Conservation (phyloP, 2,888 invertebrate genomes). For the Eupeodes latifasciatus region DNA sequence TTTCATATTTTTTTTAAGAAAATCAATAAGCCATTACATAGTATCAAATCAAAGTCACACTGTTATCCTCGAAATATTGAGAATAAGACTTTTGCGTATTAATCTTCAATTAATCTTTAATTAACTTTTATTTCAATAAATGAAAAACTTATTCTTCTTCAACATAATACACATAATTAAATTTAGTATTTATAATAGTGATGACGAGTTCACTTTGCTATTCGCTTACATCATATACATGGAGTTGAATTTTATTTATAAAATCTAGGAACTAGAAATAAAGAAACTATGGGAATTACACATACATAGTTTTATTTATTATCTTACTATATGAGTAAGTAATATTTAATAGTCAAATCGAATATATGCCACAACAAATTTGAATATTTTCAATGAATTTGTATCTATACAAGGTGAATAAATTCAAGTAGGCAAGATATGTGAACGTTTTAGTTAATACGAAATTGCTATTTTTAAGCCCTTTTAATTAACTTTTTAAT, state of each 20-base stretch:
- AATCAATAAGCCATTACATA: no score
- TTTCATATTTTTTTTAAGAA: no score
- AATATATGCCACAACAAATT: not conserved
- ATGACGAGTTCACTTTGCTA: conserved; percentile 2
- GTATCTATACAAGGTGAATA: not conserved
- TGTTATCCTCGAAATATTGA: no score
- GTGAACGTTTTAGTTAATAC: not conserved
- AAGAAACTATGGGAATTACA: not conserved
- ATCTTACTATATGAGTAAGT: not conserved
- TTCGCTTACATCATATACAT: conserved; percentile 23
- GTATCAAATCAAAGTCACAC: no score
- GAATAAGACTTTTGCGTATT: no score
- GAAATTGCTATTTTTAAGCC: no score
- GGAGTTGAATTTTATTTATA: no score
- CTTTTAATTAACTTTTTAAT: no score
- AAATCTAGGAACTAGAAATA: not conserved
- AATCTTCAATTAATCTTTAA: no score
- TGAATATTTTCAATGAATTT: not conserved
- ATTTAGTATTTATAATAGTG: not conserved
- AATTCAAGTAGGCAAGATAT: not conserved
- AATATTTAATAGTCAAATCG: not conserved
- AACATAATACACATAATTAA: no score
- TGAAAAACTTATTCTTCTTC: not conserved
- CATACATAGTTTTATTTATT: not conserved
- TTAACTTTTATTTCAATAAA: no score